A percentile compares a stretch with the other conserved stretches of the same genome.
Conservation (phyloP, 2,888 invertebrate genomes). For the Camptogramma bilineatum region DNA sequence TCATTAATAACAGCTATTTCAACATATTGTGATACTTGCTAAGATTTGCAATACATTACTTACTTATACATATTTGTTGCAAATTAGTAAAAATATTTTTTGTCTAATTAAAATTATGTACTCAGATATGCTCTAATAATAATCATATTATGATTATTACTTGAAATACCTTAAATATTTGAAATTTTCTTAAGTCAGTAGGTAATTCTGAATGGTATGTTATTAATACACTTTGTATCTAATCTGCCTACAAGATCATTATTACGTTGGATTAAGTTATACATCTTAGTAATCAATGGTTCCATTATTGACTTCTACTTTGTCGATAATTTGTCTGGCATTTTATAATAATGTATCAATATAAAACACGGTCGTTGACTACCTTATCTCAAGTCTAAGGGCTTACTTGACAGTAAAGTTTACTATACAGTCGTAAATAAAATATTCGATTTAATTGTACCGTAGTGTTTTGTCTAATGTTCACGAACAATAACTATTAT, state of each 20-base stretch:
- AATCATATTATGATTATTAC: too few species aligned
- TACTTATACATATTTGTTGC: not conserved
- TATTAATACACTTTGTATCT: constrained; percentile 9
- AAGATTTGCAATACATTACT: not conserved
- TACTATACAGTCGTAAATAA: not conserved
- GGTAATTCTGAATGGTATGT: not conserved
- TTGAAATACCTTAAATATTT: too few species aligned
- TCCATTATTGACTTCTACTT: constrained; percentile 20
- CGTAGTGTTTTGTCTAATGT: not conserved
- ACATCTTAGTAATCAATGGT: constrained; percentile 15
- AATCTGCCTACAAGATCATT: constrained; percentile 11
- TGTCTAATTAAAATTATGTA: too few species aligned
- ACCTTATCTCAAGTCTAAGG: constrained; percentile 9
- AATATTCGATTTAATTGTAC: not conserved
- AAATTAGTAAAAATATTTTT: not conserved
- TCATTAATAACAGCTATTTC: not conserved
- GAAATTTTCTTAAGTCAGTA: not conserved
- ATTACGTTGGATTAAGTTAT: constrained; percentile 23
- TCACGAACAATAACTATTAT: too few species aligned
- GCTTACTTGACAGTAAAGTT: not conserved
- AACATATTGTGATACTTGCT: not conserved
- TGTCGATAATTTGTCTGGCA: constrained; percentile 13
- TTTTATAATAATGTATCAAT: constrained; percentile 19
- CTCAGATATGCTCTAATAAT: too few species aligned
- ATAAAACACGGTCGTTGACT: constrained; percentile 14